These are phyloP conservation scores for Brachymystax lenok DNA, from an alignment of 2,797 vertebrate genomes.

Conservation along the genomic window DNA sequence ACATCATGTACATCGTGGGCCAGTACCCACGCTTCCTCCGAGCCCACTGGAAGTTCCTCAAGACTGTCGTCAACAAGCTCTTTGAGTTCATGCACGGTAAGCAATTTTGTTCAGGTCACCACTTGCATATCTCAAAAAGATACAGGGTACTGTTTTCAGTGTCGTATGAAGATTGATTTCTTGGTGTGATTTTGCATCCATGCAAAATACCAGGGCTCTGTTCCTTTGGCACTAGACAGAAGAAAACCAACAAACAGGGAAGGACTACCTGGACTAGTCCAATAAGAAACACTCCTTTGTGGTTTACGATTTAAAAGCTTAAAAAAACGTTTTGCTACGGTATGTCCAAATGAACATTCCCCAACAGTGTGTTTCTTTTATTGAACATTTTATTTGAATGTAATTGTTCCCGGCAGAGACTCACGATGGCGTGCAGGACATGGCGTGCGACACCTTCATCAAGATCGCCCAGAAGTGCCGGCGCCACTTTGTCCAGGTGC, in stretches of 20 bases:
- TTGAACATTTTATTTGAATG: not conserved
- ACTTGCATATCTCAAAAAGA: not conserved
- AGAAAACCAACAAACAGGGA: not conserved
- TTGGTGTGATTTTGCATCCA: not conserved
- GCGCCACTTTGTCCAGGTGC: conserved; percentile 90
- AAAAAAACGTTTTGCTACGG: not conserved
- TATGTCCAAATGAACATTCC: not conserved
- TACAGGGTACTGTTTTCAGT: not conserved
- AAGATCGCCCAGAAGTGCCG: conserved; percentile 92
- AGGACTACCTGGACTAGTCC: not conserved
- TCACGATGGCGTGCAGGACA: conserved; percentile 90
- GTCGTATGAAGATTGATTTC: not conserved
- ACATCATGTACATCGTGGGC: conserved; percentile 93
- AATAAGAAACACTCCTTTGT: not conserved
- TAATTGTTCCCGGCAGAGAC: conserved; percentile 75
- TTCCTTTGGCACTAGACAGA: not conserved
- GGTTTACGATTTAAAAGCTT: not conserved
- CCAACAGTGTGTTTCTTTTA: not conserved
- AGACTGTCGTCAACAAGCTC: conserved; percentile 90
- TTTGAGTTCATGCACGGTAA: conserved; percentile 94
- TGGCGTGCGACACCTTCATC: conserved; percentile 92
- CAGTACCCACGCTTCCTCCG: conserved; percentile 90
- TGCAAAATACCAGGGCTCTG: not conserved
- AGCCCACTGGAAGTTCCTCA: conserved; percentile 91
- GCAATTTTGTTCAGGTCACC: not conserved